Conservation (phyloP, 23 tunicate genomes). For the Ascidia mentula region DNA sequence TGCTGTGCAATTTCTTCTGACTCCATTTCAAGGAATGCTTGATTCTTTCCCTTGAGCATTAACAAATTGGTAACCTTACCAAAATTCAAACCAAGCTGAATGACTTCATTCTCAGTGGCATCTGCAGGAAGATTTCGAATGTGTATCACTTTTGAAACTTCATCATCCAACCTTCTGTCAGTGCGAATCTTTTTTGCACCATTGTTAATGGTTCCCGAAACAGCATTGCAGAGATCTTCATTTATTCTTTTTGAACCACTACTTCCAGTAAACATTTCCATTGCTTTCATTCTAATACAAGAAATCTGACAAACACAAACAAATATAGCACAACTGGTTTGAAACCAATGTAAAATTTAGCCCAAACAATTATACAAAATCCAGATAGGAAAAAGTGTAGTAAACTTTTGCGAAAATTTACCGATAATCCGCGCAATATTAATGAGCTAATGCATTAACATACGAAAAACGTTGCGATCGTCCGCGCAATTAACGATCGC, state of each 20-base stretch:
- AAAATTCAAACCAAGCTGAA: slow-evolving; percentile 77
- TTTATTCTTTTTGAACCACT: slow-evolving; percentile 71
- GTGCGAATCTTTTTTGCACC: slow-evolving; percentile 75
- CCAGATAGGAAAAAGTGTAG: too few relatives aligned
- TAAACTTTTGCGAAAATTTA: too few relatives aligned
- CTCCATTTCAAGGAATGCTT: slow-evolving; percentile 96
- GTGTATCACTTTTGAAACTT: slow-evolving; percentile 86
- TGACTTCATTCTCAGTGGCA: slow-evolving; percentile 83
- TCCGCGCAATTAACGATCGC: too few relatives aligned
- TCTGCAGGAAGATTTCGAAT: slow-evolving; percentile 84
- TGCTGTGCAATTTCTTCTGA: slow-evolving; percentile 71
- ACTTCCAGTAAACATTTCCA: slow-evolving; percentile 32
- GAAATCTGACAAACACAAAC: neutral
- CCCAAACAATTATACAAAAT: too few relatives aligned
- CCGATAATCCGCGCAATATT: too few relatives aligned
- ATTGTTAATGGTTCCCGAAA: slow-evolving; percentile 63
- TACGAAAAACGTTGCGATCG: too few relatives aligned
- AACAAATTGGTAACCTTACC: slow-evolving; percentile 84
- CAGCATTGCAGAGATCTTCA: slow-evolving; percentile 40
- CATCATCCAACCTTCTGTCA: slow-evolving; percentile 28
- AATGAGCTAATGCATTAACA: too few relatives aligned
- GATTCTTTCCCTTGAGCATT: slow-evolving; percentile 96
- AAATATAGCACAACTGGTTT: too few relatives aligned
- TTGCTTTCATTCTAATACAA: slow-evolving; percentile 7
- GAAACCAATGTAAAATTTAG: too few relatives aligned